Evolutionary conservation across 2,113 vertebrate species (phyloP).

Genomic region (Chloropsis cyanopogon): DNA sequence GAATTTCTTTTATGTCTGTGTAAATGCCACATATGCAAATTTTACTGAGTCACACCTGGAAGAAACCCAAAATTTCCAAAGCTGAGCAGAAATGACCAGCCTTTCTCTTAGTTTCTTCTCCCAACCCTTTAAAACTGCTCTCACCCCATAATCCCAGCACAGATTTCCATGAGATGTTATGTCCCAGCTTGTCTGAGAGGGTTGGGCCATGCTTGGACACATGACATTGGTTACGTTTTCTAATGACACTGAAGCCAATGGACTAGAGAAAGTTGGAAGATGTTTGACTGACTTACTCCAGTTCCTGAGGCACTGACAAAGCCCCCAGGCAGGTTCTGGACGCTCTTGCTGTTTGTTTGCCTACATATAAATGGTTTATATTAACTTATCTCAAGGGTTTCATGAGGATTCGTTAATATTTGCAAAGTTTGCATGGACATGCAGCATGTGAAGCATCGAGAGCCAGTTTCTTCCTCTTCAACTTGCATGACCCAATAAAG

Average conservation of each 20-base stretch:
- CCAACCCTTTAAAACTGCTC: background rate
- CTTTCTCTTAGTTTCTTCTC: background rate
- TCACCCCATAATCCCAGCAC: background rate
- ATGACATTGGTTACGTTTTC: background rate
- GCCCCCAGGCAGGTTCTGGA: background rate
- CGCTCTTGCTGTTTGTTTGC: background rate
- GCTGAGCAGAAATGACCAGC: background rate
- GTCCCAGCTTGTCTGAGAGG: background rate
- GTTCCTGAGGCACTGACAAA: background rate
- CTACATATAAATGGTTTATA: background rate
- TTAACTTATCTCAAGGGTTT: background rate
- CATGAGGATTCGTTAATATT: constrained; percentile 8
- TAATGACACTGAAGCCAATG: background rate
- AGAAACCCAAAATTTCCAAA: background rate
- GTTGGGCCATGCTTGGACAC: background rate
- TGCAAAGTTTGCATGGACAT: background rate
- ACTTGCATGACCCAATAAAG: background rate
- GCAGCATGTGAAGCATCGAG: background rate
- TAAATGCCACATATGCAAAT: background rate
- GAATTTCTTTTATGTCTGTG: background rate
- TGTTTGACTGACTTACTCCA: background rate
- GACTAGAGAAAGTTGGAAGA: background rate
- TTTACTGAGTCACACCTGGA: background rate
- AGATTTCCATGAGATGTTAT: background rate
- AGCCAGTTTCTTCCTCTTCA: background rate